Conservation (phyloP, 2,888 invertebrate genomes). For the Automeris io region DNA sequence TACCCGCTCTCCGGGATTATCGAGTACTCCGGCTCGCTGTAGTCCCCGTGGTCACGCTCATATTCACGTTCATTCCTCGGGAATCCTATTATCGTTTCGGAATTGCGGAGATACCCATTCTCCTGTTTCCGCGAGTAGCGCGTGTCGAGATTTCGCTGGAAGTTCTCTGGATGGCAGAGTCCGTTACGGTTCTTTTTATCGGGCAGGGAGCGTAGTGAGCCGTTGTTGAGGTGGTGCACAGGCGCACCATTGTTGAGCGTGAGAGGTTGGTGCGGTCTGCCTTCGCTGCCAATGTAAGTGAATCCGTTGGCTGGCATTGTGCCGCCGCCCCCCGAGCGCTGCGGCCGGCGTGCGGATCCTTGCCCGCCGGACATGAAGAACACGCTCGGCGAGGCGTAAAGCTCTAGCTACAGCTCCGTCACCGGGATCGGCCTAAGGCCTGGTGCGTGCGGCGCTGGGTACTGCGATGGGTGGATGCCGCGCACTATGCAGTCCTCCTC, state of each 20-base stretch:
- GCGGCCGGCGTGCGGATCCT: conserved; percentile 69
- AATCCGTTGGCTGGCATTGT: conserved; percentile 85
- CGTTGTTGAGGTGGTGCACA: conserved; percentile 69
- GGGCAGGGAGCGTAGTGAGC: conserved; percentile 66
- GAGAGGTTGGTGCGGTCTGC: conserved; percentile 69
- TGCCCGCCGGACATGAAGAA: conserved; percentile 83
- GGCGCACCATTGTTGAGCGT: conserved; percentile 74
- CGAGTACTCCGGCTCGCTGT: conserved; percentile 72
- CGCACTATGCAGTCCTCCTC: conserved; percentile 90
- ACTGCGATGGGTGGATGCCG: conserved; percentile 76
- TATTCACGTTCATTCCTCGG: conserved; percentile 51
- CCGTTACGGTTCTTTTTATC: conserved; percentile 70
- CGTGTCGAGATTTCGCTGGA: conserved; percentile 69
- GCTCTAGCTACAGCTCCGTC: conserved; percentile 97
- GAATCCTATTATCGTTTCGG: conserved; percentile 64
- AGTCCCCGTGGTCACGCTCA: conserved; percentile 47
- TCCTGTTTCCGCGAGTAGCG: conserved; percentile 72
- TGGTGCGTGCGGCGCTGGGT: conserved; percentile 66
- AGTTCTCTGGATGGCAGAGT: conserved; percentile 68
- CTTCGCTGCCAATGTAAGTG: conserved; percentile 84
- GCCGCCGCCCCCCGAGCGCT: conserved; percentile 73
- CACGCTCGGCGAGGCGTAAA: conserved; percentile 92
- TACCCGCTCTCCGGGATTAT: conserved; percentile 64
- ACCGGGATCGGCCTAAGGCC: conserved; percentile 85
- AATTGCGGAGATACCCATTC: conserved; percentile 68